Conservation (phyloP, 2,113 vertebrate genomes). For the Geococcyx californianus region DNA sequence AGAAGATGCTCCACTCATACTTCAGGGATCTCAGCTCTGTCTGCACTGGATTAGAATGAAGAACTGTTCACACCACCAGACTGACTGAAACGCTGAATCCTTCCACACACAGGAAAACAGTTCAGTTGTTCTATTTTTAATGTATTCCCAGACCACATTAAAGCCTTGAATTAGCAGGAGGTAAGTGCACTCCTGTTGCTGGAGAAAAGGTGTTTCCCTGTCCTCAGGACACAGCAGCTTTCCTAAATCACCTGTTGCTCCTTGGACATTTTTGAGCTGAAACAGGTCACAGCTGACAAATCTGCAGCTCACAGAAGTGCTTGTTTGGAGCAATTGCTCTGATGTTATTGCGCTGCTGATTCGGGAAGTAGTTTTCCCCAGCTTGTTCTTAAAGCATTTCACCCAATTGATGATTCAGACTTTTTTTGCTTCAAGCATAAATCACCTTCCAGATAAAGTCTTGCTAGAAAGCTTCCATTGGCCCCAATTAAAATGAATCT, state of each 20-base stretch:
- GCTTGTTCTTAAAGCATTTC: not conserved
- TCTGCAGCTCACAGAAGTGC: not conserved
- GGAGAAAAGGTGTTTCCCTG: not conserved
- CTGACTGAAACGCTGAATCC: not conserved
- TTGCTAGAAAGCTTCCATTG: constrained; percentile 40
- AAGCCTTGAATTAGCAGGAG: not conserved
- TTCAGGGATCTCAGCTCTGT: not conserved
- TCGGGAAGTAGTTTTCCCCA: constrained; percentile 9
- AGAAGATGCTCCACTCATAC: not conserved
- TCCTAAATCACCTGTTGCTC: not conserved
- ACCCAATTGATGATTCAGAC: constrained; percentile 13
- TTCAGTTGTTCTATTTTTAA: not conserved
- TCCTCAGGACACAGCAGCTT: not conserved
- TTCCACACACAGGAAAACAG: not conserved
- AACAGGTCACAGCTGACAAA: not conserved
- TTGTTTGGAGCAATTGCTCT: not conserved
- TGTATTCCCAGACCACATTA: rapidly evolving
- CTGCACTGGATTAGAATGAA: not conserved
- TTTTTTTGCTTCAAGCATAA: constrained; percentile 27
- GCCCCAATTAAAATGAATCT: constrained; percentile 20
- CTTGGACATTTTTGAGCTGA: not conserved
- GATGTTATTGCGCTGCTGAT: not conserved
- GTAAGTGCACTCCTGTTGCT: not conserved
- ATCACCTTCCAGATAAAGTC: constrained; percentile 12
- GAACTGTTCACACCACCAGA: too few species aligned